Conservation (phyloP, 1,140 invertebrate species). For the Nomia melanderi region DNA sequence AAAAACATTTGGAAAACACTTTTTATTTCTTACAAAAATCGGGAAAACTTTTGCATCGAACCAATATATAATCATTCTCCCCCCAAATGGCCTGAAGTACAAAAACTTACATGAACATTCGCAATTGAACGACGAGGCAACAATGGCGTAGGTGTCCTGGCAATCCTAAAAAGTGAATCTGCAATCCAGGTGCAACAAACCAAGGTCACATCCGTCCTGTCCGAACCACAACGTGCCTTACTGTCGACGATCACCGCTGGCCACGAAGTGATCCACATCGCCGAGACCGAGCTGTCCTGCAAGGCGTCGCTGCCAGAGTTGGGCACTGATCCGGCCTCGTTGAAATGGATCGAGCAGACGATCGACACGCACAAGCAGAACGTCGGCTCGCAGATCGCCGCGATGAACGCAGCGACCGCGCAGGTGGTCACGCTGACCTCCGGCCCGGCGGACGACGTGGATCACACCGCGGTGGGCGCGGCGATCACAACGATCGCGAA, state of each 20-base stretch:
- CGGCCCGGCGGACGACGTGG: slow-evolving; percentile 90
- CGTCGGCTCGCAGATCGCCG: slow-evolving; percentile 97
- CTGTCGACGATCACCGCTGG: slow-evolving; percentile 93
- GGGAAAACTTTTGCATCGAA: no score
- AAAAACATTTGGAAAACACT: no score
- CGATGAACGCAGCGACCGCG: slow-evolving; percentile 99
- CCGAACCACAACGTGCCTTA: slow-evolving; percentile 95
- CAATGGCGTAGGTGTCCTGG: neutral
- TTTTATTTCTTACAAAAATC: no score
- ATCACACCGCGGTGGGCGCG: slow-evolving; percentile 97
- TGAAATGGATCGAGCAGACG: slow-evolving; percentile 96
- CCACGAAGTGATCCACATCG: slow-evolving; percentile 91
- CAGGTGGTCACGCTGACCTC: slow-evolving; percentile 98
- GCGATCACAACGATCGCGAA: slow-evolving; percentile 98
- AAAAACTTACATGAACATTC: no score
- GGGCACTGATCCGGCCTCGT: slow-evolving; percentile 91
- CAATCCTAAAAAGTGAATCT: neutral
- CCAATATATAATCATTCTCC: no score
- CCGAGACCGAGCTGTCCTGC: slow-evolving; percentile 90
- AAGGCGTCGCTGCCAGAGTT: slow-evolving; percentile 89
- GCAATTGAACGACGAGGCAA: neutral
- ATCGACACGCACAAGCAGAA: slow-evolving; percentile 98
- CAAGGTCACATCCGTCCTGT: slow-evolving; percentile 90
- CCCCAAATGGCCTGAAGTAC: no score
- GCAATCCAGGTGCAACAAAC: slow-evolving; percentile 90